phyloP scores from a whole-genome alignment of 2,113 vertebrate species.

The Cathartes aura region DNA sequence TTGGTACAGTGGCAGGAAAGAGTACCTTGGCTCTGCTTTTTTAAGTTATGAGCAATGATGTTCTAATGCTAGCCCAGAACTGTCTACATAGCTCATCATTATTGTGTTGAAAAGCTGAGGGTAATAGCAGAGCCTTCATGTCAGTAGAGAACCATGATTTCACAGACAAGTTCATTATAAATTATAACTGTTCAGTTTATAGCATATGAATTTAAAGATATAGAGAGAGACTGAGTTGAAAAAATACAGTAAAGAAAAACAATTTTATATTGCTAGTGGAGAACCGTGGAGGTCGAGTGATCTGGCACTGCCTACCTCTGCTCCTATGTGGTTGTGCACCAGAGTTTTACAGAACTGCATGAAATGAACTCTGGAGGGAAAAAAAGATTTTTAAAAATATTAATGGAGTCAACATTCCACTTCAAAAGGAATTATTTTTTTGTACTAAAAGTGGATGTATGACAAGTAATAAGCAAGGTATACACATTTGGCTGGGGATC shows the following conservation, averaged over 20 bases:
- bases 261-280: neutral
- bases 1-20: neutral
- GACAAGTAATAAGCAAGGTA: neutral
- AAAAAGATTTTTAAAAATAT: neutral
- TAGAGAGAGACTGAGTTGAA: neutral
- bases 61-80: neutral
- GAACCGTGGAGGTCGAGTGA: neutral
- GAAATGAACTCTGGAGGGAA: neutral
- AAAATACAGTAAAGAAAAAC: neutral
- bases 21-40: neutral
- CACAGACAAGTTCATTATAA: neutral
- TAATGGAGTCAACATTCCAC: neutral
- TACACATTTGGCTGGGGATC: neutral
- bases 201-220: neutral
- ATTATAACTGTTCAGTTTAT: neutral
- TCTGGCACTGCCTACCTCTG: neutral
- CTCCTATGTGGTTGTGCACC: fast-evolving
- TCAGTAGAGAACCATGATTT: neutral
- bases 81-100: neutral
- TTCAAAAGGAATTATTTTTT: neutral
- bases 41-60: neutral
- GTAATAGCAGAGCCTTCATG: neutral
- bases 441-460: neutral
- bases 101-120: neutral
- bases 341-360: neutral